Percentiles rank a stretch among this genome's conserved stretches.
Conservation (phyloP, 2,888 invertebrate genomes). For the Silvanus unidentatus region DNA sequence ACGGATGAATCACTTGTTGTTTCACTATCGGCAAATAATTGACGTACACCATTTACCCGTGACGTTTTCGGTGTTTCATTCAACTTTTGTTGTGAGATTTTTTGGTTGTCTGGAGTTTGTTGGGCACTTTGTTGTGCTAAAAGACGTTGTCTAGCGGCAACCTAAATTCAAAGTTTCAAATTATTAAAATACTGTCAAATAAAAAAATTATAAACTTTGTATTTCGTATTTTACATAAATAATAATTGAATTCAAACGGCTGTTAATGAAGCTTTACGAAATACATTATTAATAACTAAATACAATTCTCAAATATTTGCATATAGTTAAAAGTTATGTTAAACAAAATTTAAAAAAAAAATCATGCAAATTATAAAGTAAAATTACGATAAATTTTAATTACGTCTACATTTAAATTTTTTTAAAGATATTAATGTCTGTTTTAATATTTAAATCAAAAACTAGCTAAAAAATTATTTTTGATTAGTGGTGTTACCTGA, state of each 20-base stretch:
- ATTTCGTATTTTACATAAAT: no score
- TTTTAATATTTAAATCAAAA: conserved; percentile 2
- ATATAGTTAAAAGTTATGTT: not conserved
- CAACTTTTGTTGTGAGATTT: conserved; percentile 26
- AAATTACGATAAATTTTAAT: no score
- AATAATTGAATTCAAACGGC: no score
- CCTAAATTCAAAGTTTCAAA: conserved; percentile 46
- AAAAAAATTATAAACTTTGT: not conserved
- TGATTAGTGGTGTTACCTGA: conserved; percentile 47
- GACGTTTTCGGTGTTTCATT: conserved; percentile 36
- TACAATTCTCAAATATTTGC: no score
- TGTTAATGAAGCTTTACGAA: no score
- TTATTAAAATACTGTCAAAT: not conserved
- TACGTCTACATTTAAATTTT: no score
- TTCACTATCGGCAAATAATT: conserved; percentile 39
- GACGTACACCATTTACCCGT: conserved; percentile 44
- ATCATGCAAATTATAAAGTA: conserved; percentile 1
- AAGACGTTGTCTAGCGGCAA: conserved; percentile 61
- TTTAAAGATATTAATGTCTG: no score
- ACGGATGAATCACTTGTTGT: conserved; percentile 42
- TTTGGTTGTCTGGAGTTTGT: conserved; percentile 24
- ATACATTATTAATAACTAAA: no score
- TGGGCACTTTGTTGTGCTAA: conserved; percentile 47
- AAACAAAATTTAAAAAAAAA: not conserved
- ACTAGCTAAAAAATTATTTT: not conserved